Conservation (phyloP, 1,140 invertebrate genomes). For the Maniola jurtina region DNA sequence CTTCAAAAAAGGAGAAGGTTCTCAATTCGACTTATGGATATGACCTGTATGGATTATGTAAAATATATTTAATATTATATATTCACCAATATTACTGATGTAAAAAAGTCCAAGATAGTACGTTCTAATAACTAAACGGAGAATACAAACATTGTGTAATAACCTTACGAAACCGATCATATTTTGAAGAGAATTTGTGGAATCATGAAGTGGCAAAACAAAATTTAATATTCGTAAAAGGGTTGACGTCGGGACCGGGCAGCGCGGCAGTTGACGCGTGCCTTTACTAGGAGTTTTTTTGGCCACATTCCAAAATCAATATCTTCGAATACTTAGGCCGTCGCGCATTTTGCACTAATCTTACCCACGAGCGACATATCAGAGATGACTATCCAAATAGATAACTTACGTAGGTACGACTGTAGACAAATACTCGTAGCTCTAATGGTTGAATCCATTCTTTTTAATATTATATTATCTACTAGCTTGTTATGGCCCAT, state of each 20-base stretch:
- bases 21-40: too few species aligned
- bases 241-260: conserved; percentile 69
- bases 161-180: conserved; percentile 52
- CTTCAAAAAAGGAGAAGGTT: too few species aligned
- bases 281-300: conserved; percentile 74
- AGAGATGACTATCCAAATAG: conserved; percentile 36
- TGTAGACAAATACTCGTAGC: conserved; percentile 1
- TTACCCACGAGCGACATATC: conserved; percentile 44
- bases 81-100: too few species aligned
- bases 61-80: too few species aligned
- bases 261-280: conserved; percentile 75
- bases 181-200: conserved; percentile 63
- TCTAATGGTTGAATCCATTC: neutral
- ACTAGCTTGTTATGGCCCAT: too few species aligned
- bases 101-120: too few species aligned
- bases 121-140: too few species aligned
- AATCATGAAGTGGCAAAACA: conserved; percentile 77
- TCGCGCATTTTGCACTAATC: conserved; percentile 74
- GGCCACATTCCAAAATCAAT: conserved; percentile 77
- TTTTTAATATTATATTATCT: too few species aligned
- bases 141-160: neutral
- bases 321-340: conserved; percentile 72
- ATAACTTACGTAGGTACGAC: conserved; percentile 4
- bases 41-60: too few species aligned
- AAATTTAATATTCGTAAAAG: conserved; percentile 79